Conservation (phyloP, 2,888 invertebrate genomes). For the Cerastis rubricosa region DNA sequence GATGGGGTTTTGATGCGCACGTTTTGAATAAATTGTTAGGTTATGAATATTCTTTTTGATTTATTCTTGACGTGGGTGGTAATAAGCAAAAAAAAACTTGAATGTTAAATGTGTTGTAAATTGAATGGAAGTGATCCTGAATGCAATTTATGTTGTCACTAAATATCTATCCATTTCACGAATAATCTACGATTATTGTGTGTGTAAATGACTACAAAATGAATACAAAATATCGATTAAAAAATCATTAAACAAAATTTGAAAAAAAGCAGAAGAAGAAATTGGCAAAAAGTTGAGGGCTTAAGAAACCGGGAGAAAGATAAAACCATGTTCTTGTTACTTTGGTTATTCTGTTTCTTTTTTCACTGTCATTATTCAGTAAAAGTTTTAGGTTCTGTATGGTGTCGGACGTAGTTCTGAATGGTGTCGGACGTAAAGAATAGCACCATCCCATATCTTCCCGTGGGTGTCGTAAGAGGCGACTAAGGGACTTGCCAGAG, state of each 20-base stretch:
- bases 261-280: too few relatives aligned
- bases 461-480: too few relatives aligned
- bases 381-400: too few relatives aligned
- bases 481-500: too few relatives aligned
- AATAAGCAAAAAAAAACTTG: neutral
- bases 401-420: too few relatives aligned
- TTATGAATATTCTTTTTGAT: neutral
- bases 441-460: too few relatives aligned
- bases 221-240: too few relatives aligned
- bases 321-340: neutral
- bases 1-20: conserved; percentile 17
- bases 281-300: neutral
- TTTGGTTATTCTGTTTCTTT: neutral
- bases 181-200: neutral
- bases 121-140: neutral
- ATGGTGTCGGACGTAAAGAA: too few relatives aligned
- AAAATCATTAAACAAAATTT: too few relatives aligned
- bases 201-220: neutral
- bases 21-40: neutral
- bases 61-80: neutral
- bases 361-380: neutral
- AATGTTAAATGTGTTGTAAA: neutral
- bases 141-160: neutral
- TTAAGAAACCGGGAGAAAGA: neutral
- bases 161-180: neutral